A percentile compares a stretch with the other conserved stretches of the same genome.
These are phyloP conservation scores for Eptesicus fuscus DNA, from an alignment of 2,113 vertebrate species.

Conservation along the genomic window DNA sequence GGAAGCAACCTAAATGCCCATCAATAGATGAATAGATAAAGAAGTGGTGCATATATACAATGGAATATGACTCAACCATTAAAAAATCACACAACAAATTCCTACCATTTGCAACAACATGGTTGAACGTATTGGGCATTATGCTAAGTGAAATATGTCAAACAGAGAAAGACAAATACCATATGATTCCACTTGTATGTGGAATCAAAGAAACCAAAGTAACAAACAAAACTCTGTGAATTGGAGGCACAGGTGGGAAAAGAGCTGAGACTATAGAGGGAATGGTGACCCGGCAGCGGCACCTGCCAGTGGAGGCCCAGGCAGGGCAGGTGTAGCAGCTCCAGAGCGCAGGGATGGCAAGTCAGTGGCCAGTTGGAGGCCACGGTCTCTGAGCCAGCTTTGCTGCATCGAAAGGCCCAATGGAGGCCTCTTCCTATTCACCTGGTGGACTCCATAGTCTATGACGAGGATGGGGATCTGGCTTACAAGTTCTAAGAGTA, in stretches of 20 bases:
- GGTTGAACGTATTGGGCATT: neutral
- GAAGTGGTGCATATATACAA: neutral
- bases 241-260: neutral
- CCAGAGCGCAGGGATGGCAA: neutral
- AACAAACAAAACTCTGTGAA: neutral
- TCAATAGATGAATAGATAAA: no score
- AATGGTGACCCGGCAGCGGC: neutral
- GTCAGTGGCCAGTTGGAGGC: neutral
- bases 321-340: neutral
- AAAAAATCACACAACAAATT: neutral
- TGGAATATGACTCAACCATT: neutral
- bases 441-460: conserved; percentile 85
- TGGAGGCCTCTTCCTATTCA: neutral
- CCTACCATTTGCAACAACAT: neutral
- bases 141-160: neutral
- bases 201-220: no score
- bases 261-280: neutral
- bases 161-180: neutral
- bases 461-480: conserved; percentile 87
- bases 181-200: neutral
- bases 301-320: neutral
- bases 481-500: conserved; percentile 98
- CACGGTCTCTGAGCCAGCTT: neutral
- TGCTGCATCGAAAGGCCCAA: neutral
- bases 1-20: no score